Base-by-base conservation (phyloP, 2,113 vertebrate species). In the Nannobrachium achirus region DNA sequence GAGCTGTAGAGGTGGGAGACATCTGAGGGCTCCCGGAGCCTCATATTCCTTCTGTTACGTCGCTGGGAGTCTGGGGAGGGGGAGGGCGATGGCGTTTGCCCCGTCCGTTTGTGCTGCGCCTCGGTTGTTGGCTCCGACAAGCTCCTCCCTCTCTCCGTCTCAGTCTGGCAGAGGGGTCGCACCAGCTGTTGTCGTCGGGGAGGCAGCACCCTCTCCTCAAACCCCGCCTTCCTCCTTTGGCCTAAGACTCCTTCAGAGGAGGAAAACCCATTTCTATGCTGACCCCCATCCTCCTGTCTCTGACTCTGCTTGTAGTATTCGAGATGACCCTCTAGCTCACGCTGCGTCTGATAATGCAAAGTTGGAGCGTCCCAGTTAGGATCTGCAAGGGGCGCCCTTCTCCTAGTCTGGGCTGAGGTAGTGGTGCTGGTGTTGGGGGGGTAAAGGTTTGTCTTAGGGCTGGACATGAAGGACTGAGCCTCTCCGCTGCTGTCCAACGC, bases 181-280 rank as follows among this genome's bases (percentile, higher is more conserved):
- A 92, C 92, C 0, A 93, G 88, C 81, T 93, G 90, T 52, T 91
- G 92, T 42, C 88, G 79, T 56, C 90, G 80, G 39, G 89, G 90
- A 18, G 89, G 91, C 41, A 84, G 41, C 3, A 85, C 84, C 78
- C 88, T 86, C 66, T 90, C 84, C 33, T 90, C 86, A 71, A 91
- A 88, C 66, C 88, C 87, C 44, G 86, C 86, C 71, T 76, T 89
- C 58, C 87, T 87, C 59, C 90, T 85, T 69, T 87, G 87, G 19
- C 90, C 79, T 4, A 89, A 44, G 3, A 73, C 79, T 6, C 69
- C 73, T 7, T 88, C 82, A 42, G 64, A 83, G 2, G 73, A 42
- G 16, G 86, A 78, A 1, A 74, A 42, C 39, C 79, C 80, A 48
- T 87, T 90, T 63, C 74, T 81, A 4, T 75, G 72, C 46, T 75